Evolutionary conservation across 2,888 invertebrate genomes (phyloP).

Genomic region (Ennomos erosarius): DNA sequence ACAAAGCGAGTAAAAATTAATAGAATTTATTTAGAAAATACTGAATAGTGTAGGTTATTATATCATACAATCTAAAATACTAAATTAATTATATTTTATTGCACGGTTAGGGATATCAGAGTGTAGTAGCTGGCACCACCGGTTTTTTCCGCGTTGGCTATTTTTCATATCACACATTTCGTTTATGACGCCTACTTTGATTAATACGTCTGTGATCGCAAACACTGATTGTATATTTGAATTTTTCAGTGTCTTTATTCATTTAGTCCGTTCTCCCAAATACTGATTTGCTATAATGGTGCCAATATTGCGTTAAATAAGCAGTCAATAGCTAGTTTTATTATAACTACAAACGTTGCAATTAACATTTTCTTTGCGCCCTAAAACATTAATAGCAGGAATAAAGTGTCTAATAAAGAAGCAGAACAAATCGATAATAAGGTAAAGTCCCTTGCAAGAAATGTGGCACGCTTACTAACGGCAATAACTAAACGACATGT

Average conservation of each 20-base stretch:
- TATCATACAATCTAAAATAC: no score
- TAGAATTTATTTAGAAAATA: no score
- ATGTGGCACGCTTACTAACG: background rate
- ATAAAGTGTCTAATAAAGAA: conserved; percentile 13
- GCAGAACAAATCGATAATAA: conserved; percentile 20
- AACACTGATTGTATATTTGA: conserved; percentile 36
- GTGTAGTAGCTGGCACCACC: conserved; percentile 16
- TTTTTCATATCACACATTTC: conserved; percentile 75
- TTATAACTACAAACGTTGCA: background rate
- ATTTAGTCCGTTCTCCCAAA: no score
- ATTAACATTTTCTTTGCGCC: conserved; percentile 8
- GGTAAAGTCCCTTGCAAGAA: conserved; percentile 4
- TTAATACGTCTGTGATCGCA: conserved; percentile 69
- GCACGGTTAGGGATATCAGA: no score
- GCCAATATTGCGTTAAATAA: no score
- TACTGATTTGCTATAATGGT: no score
- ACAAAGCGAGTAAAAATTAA: no score
- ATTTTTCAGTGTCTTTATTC: conserved; percentile 8
- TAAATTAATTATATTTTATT: no score
- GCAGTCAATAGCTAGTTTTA: no score
- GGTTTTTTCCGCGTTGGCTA: conserved; percentile 44
- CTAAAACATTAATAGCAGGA: conserved; percentile 6
- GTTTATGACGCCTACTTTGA: conserved; percentile 71
- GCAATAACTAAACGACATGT: no score
- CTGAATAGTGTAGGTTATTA: no score